A percentile compares a stretch with the other conserved stretches of the same genome.
Evolutionary conservation across 2,888 invertebrate species (phyloP).

Genomic region (Criorhina ranunculi): DNA sequence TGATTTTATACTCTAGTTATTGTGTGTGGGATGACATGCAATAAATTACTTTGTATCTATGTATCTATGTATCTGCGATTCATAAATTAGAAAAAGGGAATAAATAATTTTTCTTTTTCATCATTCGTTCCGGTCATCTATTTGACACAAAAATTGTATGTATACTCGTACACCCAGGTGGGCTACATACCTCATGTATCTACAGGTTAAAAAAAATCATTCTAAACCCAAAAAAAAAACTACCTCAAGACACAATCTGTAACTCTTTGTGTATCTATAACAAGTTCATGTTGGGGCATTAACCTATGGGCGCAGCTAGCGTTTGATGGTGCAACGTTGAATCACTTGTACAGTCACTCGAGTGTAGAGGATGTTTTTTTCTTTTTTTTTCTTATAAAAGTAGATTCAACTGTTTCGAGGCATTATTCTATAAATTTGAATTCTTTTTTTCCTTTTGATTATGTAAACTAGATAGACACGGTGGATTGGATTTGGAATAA

Average conservation of each 20-base stretch:
- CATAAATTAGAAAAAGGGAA: not conserved
- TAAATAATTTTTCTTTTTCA: not conserved
- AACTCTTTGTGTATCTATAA: not conserved
- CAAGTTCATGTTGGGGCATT: constrained; percentile 52
- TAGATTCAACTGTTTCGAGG: not conserved
- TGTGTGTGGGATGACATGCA: constrained; percentile 30
- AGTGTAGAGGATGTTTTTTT: constrained; percentile 10
- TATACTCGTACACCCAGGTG: constrained; percentile 4
- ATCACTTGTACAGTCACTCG: constrained; percentile 28
- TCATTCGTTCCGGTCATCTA: constrained; percentile 38
- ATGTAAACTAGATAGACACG: constrained; percentile 48
- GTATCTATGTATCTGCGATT: not conserved
- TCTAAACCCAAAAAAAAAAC: constrained; percentile 8
- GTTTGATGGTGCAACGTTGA: constrained; percentile 32
- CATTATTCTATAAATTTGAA: constrained; percentile 16
- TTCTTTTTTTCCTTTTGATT: constrained; percentile 31
- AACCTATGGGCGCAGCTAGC: constrained; percentile 34
- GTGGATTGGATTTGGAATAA: constrained; percentile 30
- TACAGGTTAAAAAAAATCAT: constrained; percentile 32
- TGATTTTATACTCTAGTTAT: constrained; percentile 31
- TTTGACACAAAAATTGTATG: constrained; percentile 23
- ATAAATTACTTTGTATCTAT: constrained; percentile 23
- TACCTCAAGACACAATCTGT: not conserved
- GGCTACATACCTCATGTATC: constrained; percentile 8
- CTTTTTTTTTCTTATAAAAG: too few relatives aligned